Conservation (phyloP, 1,140 invertebrate species). For the Pseudomyrmex flavicornis region DNA sequence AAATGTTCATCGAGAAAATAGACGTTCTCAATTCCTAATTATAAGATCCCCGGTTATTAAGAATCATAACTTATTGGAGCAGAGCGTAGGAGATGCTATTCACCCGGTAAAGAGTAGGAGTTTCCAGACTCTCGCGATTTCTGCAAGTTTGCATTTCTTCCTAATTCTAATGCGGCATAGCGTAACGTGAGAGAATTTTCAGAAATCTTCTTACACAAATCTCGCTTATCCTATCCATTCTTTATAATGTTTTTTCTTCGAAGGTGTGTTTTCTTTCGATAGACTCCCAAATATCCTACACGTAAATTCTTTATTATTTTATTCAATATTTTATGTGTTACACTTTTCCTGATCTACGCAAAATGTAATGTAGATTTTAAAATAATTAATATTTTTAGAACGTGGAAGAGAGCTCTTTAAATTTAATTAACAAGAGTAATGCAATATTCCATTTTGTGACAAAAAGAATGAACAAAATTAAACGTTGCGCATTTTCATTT, state of each 20-base stretch:
- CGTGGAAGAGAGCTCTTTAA: not conserved
- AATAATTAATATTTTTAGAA: not conserved
- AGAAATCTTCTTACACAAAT: not conserved
- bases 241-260: no score
- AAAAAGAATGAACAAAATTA: not conserved
- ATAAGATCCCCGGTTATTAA: constrained; percentile 12
- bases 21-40: not conserved
- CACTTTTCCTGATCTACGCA: not conserved
- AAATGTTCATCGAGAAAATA: not conserved
- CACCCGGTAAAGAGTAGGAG: constrained; percentile 16
- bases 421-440: constrained; percentile 42
- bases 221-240: not conserved
- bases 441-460: not conserved
- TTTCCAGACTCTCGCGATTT: constrained; percentile 16
- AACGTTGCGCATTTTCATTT: constrained; percentile 38
- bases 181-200: not conserved
- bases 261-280: no score
- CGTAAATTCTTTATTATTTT: not conserved
- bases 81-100: constrained; percentile 24
- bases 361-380: no score
- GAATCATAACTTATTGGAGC: constrained; percentile 19
- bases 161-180: not conserved
- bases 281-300: no score
- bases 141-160: constrained; percentile 8
- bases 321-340: not conserved